These are phyloP conservation scores for Sminthurinus aureus DNA, from an alignment of 2,888 invertebrate species.

Conservation along the genomic window DNA sequence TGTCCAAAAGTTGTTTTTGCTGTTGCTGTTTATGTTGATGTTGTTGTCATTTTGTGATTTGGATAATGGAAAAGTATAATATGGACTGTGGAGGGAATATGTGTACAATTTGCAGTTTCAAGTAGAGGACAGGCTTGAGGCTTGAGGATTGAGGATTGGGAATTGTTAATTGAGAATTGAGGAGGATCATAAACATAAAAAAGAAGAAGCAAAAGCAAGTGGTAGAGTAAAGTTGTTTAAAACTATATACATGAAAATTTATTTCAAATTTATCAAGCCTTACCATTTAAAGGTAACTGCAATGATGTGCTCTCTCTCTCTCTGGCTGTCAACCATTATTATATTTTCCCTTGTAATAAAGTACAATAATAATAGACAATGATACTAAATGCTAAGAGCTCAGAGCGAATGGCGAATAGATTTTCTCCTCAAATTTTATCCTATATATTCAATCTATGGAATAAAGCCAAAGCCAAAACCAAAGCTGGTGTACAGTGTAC, in stretches of 20 bases:
- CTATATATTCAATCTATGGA: background rate
- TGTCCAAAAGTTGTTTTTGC: slow-evolving; percentile 13
- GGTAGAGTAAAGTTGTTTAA: background rate
- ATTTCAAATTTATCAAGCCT: slow-evolving; percentile 31
- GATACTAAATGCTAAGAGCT: background rate
- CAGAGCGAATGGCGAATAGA: background rate
- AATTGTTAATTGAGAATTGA: background rate
- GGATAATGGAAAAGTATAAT: slow-evolving; percentile 4
- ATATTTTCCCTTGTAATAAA: background rate
- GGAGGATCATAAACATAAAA: background rate
- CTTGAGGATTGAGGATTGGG: too few relatives aligned
- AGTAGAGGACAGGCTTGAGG: background rate
- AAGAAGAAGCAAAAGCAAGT: background rate
- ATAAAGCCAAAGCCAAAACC: too few relatives aligned
- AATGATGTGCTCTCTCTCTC: slow-evolving; percentile 4
- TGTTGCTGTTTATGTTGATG: background rate
- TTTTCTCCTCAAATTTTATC: slow-evolving; percentile 9
- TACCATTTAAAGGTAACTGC: slow-evolving; percentile 25
- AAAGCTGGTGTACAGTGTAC: background rate
- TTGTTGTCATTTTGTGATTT: background rate
- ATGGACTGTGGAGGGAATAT: background rate
- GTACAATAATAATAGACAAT: background rate
- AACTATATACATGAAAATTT: slow-evolving; percentile 18
- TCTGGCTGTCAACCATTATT: slow-evolving; percentile 17
- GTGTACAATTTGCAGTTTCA: background rate